Base-by-base conservation (phyloP, 2,888 invertebrate genomes). In the Hyppa rectilinea region DNA sequence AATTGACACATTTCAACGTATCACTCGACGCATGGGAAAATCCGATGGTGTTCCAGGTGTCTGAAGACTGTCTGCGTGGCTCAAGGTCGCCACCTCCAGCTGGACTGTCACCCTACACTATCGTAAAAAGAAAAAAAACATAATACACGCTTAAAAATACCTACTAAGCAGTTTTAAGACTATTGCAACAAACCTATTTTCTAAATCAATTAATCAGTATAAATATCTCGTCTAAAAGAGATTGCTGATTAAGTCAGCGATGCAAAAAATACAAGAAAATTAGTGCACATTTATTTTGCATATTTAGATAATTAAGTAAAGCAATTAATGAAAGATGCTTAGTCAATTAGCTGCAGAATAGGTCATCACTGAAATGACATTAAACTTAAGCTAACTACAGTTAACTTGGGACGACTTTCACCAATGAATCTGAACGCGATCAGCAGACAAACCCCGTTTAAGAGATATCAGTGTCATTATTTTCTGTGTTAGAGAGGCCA, bases 1-100 rank as follows among this genome's bases (percentile, higher is more conserved):
- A 29, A n/a, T 17, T 38, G n/a, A 49, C 9, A 40, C 9, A n/a
- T 71, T 72, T 59, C 17, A 17, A 43, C 23, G n/a, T 2, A 50
- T 36, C 23, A 29, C 31, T 34, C n/a, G n/a, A 50, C 0, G 5
- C 9, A 20, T 36, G 34, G 34, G 40, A n/a, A 47, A 23, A 55
- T 43, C 17, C 20, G n/a, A 34, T 4, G 26, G 36, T 9, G 1
- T 29, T 7, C 2, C 50, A 43, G 61, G 36, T 73, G 74, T 43
- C 12, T 31, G 9, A 3, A 26, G 7, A 12, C 20, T 4, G 2
- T 29, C 17, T 50, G 10, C 49, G 1, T 34, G 34, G 3, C 17
- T 20, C 7, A 43, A 70, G 50, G 23, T 36, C 14, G 29, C 1
- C 31, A 31, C n/a, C 3, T 45, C 17, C 63, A 45, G 17, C 38